A percentile compares a stretch with the other conserved stretches of the same genome.
Conservation (phyloP, 2,797 vertebrate genomes). For the Molossus alvarezi region DNA sequence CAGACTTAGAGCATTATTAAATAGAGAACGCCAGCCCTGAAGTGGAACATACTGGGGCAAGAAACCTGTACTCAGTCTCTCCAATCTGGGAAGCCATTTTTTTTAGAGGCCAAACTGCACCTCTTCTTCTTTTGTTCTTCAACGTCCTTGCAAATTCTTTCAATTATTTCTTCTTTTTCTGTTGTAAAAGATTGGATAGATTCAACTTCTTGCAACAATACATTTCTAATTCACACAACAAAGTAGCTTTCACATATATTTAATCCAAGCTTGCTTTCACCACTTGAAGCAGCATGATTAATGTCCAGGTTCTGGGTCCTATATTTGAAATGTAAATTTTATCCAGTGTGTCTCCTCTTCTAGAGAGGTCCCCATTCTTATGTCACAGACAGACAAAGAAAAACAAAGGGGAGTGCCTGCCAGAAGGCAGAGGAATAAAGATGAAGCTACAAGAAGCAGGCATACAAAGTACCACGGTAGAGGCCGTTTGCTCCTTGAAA, state of each 20-base stretch:
- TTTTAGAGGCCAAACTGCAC: not conserved
- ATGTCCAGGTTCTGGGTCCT: not conserved
- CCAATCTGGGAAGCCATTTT: not conserved
- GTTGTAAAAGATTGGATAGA: not conserved
- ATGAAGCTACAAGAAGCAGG: no score
- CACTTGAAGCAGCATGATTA: not conserved
- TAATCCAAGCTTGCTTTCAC: not conserved
- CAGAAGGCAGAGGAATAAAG: not conserved
- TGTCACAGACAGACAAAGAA: not conserved
- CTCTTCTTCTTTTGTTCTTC: not conserved
- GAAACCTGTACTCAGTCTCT: not conserved
- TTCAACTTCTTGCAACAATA: not conserved
- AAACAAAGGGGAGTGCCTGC: not conserved
- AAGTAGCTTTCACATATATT: not conserved
- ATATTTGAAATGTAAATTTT: not conserved
- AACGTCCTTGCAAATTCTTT: not conserved
- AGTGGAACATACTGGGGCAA: not conserved
- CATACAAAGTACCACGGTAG: not conserved
- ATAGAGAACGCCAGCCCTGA: not conserved
- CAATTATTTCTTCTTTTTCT: not conserved
- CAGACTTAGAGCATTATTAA: not conserved
- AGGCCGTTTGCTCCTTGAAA: not conserved
- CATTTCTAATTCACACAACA: not conserved
- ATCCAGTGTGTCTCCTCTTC: fast-evolving
- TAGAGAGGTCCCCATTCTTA: not conserved